Evolutionary conservation across 2,888 invertebrate species (phyloP).

Genomic region (Amiota minor): DNA sequence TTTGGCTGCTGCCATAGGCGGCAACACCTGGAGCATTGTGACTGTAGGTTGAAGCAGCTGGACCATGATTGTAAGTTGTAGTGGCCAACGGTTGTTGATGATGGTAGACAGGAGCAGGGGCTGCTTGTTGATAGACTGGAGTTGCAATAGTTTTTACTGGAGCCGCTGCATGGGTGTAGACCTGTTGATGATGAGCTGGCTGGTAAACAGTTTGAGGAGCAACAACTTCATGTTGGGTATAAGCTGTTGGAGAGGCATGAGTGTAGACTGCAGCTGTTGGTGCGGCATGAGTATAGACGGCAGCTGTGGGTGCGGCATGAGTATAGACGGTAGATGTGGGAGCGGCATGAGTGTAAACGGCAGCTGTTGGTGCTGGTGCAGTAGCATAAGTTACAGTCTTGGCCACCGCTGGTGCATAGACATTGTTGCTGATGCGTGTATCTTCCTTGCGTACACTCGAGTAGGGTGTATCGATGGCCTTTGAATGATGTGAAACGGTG

Average conservation of each 20-base stretch:
- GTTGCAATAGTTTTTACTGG: slow-evolving; percentile 19
- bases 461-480: slow-evolving; percentile 77
- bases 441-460: slow-evolving; percentile 77
- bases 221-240: slow-evolving; percentile 9
- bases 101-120: slow-evolving; percentile 59
- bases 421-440: slow-evolving; percentile 77
- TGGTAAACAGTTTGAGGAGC: neutral
- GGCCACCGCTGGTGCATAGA: slow-evolving; percentile 74
- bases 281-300: neutral
- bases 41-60: slow-evolving; percentile 64
- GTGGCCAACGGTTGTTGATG: slow-evolving; percentile 47
- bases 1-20: slow-evolving; percentile 69
- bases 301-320: slow-evolving; percentile 58
- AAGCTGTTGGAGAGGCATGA: slow-evolving; percentile 4
- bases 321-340: too few species aligned
- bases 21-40: slow-evolving; percentile 69
- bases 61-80: slow-evolving; percentile 54
- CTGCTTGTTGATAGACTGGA: slow-evolving; percentile 35
- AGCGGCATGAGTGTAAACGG: slow-evolving; percentile 47
- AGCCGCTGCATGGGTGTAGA: slow-evolving; percentile 22
- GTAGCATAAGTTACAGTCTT: slow-evolving; percentile 65
- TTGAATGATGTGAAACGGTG: slow-evolving; percentile 76
- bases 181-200: slow-evolving; percentile 1
- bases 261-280: slow-evolving; percentile 25
- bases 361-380: slow-evolving; percentile 66